phyloP scores from a whole-genome alignment of 2,113 vertebrate species.

The Nyctibius bracteatus region DNA sequence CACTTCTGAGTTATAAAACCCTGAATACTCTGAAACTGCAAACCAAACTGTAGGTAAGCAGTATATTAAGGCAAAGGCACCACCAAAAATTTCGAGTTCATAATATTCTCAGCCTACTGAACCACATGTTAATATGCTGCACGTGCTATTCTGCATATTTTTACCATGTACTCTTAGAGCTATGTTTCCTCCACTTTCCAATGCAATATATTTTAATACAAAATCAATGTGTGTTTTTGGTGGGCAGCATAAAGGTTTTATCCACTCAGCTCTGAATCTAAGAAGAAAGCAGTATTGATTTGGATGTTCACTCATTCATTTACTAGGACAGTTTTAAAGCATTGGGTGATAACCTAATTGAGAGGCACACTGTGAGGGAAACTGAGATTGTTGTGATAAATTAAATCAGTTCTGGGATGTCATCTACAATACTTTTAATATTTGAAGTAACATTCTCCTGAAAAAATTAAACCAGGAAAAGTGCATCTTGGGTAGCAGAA shows the following conservation, averaged over 20 bases:
- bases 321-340: slow-evolving; percentile 23
- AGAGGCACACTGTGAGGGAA: neutral
- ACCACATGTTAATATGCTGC: slow-evolving; percentile 21
- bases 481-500: neutral
- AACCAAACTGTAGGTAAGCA: neutral
- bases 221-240: slow-evolving; percentile 34
- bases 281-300: slow-evolving; percentile 18
- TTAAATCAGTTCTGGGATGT: neutral
- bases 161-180: neutral
- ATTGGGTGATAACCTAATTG: slow-evolving; percentile 27
- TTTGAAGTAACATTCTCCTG: neutral
- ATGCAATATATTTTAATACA: neutral
- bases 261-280: neutral
- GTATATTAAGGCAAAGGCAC: neutral
- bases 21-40: neutral
- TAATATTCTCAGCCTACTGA: neutral
- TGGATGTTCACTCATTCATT: slow-evolving; percentile 38
- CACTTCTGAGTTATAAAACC: neutral
- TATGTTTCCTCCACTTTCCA: neutral
- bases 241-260: slow-evolving; percentile 2
- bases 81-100: neutral
- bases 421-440: neutral
- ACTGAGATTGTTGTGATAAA: slow-evolving; percentile 32
- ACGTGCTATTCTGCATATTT: neutral
- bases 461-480: neutral